phyloP scores from a whole-genome alignment of 1,140 invertebrate genomes.

The Drosophila bifasciata region DNA sequence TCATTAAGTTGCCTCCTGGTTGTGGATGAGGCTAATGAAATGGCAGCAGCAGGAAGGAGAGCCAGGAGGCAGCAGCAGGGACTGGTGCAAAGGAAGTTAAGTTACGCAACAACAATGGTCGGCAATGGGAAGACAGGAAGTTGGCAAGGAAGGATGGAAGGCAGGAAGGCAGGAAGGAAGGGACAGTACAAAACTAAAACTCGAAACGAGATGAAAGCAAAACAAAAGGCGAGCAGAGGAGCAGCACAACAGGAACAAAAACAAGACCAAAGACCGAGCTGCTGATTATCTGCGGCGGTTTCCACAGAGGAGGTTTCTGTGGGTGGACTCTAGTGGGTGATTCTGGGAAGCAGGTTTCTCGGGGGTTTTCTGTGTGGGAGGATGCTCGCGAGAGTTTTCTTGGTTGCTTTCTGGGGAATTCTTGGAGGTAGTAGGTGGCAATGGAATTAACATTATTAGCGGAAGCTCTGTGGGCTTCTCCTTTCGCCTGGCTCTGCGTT shows the following conservation, averaged over 20 bases:
- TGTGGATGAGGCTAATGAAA: constrained; percentile 61
- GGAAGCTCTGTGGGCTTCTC: constrained; percentile 57
- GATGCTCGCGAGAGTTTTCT: too few relatives aligned
- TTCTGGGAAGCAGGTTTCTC: background rate
- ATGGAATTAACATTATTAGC: constrained; percentile 82
- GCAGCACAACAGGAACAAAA: constrained; percentile 15
- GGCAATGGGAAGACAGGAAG: constrained; percentile 23
- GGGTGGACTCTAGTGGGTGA: background rate
- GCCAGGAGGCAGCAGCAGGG: background rate
- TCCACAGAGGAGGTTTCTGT: background rate
- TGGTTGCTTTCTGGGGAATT: too few relatives aligned
- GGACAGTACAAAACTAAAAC: constrained; percentile 72
- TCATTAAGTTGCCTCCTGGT: constrained; percentile 55
- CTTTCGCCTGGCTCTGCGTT: constrained; percentile 18
- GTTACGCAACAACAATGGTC: constrained; percentile 31
- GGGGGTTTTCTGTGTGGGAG: too few relatives aligned
- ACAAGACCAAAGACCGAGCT: constrained; percentile 22
- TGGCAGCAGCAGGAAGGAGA: constrained; percentile 24
- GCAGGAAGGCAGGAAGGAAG: constrained; percentile 41
- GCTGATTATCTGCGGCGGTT: constrained; percentile 70
- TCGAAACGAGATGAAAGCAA: constrained; percentile 77
- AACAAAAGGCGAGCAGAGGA: constrained; percentile 56
- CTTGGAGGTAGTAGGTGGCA: constrained; percentile 47
- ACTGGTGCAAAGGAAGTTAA: constrained; percentile 33
- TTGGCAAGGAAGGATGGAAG: constrained; percentile 26